These are phyloP conservation scores for Carlito syrichta DNA, from an alignment of 2,113 vertebrate genomes.

Conservation along the genomic window DNA sequence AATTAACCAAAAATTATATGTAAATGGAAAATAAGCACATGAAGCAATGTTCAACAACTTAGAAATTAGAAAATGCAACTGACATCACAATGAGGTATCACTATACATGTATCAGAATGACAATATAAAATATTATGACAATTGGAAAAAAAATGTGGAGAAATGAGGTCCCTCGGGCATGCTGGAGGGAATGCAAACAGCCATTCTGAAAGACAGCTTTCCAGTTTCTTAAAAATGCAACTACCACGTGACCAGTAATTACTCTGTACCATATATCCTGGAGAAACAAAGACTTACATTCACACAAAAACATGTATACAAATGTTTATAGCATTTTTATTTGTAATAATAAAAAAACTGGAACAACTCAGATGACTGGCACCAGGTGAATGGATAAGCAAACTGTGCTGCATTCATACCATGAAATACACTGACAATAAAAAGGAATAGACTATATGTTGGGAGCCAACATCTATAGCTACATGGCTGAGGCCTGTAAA, in stretches of 20 bases:
- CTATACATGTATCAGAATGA: not conserved
- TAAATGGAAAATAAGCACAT: not conserved
- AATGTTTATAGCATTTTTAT: not conserved
- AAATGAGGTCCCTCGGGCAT: not conserved
- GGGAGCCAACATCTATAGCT: too few relatives aligned
- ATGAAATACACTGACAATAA: not conserved
- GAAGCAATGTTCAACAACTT: not conserved
- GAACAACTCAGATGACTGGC: not conserved
- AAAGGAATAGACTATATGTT: not conserved
- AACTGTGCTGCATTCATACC: not conserved
- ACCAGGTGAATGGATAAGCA: not conserved
- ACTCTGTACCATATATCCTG: not conserved
- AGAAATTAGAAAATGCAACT: not conserved
- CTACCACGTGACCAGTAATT: not conserved
- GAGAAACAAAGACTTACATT: not conserved
- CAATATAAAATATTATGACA: not conserved
- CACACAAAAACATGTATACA: not conserved
- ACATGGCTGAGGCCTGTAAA: too few relatives aligned
- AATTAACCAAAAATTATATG: not conserved
- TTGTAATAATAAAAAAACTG: not conserved
- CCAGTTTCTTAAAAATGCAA: not conserved
- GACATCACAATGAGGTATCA: not conserved
- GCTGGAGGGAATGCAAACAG: not conserved
- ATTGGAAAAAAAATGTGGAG: not conserved
- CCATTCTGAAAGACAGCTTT: not conserved